Evolutionary conservation across 1,140 invertebrate species (phyloP).

Genomic region (Drosophila kurseongensis): DNA sequence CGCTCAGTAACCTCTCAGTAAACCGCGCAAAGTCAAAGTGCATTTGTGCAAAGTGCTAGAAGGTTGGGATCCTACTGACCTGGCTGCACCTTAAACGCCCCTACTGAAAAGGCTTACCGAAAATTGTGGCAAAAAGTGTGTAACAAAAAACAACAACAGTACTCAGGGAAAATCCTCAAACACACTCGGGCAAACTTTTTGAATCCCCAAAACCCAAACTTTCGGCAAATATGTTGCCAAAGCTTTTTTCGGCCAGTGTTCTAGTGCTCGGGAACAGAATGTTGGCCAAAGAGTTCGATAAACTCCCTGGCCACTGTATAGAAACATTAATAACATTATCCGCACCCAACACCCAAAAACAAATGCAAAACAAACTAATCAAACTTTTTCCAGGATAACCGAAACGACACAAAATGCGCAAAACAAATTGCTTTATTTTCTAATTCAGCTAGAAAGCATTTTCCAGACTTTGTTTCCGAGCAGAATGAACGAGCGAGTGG

Average conservation of each 20-base stretch:
- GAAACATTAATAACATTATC: conserved; percentile 79
- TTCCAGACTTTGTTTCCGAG: conserved; percentile 34
- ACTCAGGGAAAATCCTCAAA: conserved; percentile 14
- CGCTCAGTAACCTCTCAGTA: conserved; percentile 1
- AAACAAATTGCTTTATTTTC: conserved; percentile 81
- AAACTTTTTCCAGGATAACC: conserved; percentile 62
- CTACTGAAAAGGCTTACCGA: conserved; percentile 30
- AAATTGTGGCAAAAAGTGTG: conserved; percentile 6
- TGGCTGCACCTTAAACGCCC: too few species aligned
- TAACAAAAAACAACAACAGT: conserved; percentile 21
- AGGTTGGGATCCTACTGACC: conserved; percentile 22
- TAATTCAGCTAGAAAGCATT: conserved; percentile 54
- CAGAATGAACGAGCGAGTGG: background rate
- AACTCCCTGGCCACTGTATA: conserved; percentile 36
- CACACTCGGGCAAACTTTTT: conserved; percentile 30
- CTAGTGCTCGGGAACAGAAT: conserved; percentile 34
- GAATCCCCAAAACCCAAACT: conserved; percentile 21
- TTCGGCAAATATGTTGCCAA: conserved; percentile 46
- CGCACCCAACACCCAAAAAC: conserved; percentile 21
- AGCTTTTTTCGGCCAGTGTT: conserved; percentile 35
- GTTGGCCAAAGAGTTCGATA: conserved; percentile 48
- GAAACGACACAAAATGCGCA: conserved; percentile 64
- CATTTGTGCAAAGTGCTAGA: conserved; percentile 2
- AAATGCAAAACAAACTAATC: conserved; percentile 76
- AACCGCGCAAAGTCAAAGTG: conserved; percentile 26